Evolutionary conservation across 2,888 invertebrate species (phyloP).

Genomic region (Graphium colonna): DNA sequence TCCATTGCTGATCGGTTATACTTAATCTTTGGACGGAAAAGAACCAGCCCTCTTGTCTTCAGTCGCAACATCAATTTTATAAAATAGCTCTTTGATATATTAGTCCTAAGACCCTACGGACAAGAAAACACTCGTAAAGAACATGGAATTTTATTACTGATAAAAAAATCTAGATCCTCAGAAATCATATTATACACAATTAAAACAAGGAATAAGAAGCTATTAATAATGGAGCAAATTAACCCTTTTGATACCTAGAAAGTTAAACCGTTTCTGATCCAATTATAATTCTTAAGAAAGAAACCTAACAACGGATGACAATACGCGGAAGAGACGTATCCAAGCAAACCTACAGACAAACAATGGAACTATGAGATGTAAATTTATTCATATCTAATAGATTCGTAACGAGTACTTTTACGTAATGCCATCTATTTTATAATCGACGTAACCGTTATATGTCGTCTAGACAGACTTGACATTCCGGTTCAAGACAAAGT

Average conservation of each 20-base stretch:
- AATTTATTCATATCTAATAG: slow-evolving; percentile 26
- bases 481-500: neutral
- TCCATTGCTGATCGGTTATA: too few relatives aligned
- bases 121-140: too few relatives aligned
- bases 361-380: slow-evolving; percentile 21
- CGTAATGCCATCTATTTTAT: slow-evolving; percentile 22
- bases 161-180: too few relatives aligned
- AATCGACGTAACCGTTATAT: slow-evolving; percentile 7
- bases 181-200: neutral
- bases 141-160: too few relatives aligned
- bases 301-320: slow-evolving; percentile 8
- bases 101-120: too few relatives aligned
- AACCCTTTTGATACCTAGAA: neutral
- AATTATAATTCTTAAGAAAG: slow-evolving; percentile 4
- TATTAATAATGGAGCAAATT: too few relatives aligned
- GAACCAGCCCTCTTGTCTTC: too few relatives aligned
- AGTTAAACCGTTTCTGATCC: neutral
- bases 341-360: slow-evolving; percentile 16
- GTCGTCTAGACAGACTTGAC: slow-evolving; percentile 6
- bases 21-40: too few relatives aligned
- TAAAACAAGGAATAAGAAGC: too few relatives aligned
- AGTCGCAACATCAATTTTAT: too few relatives aligned
- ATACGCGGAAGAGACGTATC: slow-evolving; percentile 20
- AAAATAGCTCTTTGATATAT: too few relatives aligned
- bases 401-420: slow-evolving; percentile 16